Evolutionary conservation across 2,888 invertebrate genomes (phyloP), one percentile per base, ranked within the genome.

Genomic region (Ceriagrion tenellum): DNA sequence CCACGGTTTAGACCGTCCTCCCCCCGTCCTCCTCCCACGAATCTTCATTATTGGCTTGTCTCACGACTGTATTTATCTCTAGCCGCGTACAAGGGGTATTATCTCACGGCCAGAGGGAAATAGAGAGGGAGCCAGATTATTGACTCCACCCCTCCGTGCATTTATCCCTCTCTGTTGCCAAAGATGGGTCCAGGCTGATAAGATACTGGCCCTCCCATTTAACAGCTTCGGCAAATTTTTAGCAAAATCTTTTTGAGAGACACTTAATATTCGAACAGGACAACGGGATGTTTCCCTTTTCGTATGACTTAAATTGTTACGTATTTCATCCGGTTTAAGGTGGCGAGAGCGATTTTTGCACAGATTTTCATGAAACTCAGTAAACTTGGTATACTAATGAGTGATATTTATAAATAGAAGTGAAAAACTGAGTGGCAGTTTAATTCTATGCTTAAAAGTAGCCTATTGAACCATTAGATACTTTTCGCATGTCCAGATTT

Each of bases 1-100:
- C n/a, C n/a, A n/a, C n/a, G n/a, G n/a, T n/a, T n/a, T 47, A 47
- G 2, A 23, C 40, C 18, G 20, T 13, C 88, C 88, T n/a, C 40
- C 30, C 88, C 47, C 88, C 88, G 10, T 88, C 35, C 47, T 35
- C 88, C 1, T 6, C 55, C 55, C 0, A 26, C 89, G 55, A 89
- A 89, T 89, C 55, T 89, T 89, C 89, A 89, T 89, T 89, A 89
- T 89, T 89, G 89, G 55, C 89, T 89, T 89, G 89, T 89, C 89
- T 89, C 81, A 16, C 55, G 88, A 47, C 89, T 55, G 55, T 89
- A 88, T 88, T 88, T 88, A 88, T 88, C 88, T 88, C 55, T 89
- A 26, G 89, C 55, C 26, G 55, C 89, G 89, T n/a, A 89, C 47
- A 35, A 3, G 89, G 89, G 89, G 89, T 89, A 55, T 89, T 55